Percentiles rank a stretch among this genome's conserved stretches.
Evolutionary conservation across 2,888 invertebrate genomes (phyloP).

Genomic region (Dryococelus australis): DNA sequence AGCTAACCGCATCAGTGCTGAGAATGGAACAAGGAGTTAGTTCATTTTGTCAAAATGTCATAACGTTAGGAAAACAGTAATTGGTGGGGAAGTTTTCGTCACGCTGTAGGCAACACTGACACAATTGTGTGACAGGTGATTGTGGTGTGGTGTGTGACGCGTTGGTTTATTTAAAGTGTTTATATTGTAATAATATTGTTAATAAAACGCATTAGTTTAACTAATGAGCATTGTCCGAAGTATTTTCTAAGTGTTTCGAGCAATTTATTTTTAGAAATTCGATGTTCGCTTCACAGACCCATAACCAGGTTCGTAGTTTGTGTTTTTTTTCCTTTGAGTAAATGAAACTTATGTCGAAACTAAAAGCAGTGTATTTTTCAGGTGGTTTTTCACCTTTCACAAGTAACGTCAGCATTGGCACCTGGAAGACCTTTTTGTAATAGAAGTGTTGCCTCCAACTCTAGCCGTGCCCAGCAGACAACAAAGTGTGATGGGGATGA

Average conservation of each 20-base stretch:
- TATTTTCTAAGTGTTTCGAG: neutral
- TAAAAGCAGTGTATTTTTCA: conserved; percentile 7
- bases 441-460: conserved; percentile 35
- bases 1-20: too few relatives aligned
- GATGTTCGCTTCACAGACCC: conserved; percentile 62
- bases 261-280: neutral
- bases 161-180: neutral
- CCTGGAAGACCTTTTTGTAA: conserved; percentile 56
- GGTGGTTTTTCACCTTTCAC: conserved; percentile 57
- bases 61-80: too few relatives aligned
- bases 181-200: too few relatives aligned
- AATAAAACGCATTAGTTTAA: neutral
- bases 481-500: conserved; percentile 51
- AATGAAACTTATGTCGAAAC: conserved; percentile 9
- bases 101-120: too few relatives aligned
- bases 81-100: too few relatives aligned
- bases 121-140: neutral
- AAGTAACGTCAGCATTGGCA: conserved; percentile 58
- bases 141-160: neutral
- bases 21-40: too few relatives aligned
- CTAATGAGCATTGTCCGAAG: neutral
- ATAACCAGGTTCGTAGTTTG: conserved; percentile 59
- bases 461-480: conserved; percentile 54
- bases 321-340: neutral
- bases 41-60: too few relatives aligned